Conservation (phyloP, 2,797 vertebrate genomes). For the Onychomys leucogaster region DNA sequence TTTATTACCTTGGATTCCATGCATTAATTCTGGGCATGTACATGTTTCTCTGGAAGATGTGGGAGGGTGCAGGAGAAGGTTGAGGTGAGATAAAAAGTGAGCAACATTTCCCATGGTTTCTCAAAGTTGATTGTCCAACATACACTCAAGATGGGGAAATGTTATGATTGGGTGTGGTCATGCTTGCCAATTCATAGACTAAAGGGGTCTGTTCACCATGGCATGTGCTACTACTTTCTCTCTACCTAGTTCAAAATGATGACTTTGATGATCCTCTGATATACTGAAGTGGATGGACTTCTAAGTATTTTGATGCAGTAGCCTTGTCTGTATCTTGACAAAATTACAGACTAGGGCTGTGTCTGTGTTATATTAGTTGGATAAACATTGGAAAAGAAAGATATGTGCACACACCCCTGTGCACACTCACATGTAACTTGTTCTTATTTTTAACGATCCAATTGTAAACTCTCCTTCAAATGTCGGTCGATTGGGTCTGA, state of each 20-base stretch:
- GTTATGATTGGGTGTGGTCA: neutral
- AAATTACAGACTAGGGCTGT: neutral
- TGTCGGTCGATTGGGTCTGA: neutral
- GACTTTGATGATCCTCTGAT: neutral
- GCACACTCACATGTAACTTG: neutral
- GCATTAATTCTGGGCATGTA: neutral
- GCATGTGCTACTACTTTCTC: neutral
- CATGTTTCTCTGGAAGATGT: constrained; percentile 42
- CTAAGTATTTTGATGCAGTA: neutral
- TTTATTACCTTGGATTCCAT: neutral
- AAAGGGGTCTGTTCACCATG: neutral
- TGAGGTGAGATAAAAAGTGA: neutral
- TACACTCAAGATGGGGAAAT: neutral
- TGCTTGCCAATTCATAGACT: neutral
- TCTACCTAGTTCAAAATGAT: neutral
- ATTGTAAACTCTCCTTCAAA: constrained; percentile 18
- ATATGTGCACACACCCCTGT: neutral
- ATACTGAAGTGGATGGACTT: neutral
- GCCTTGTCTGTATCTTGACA: neutral
- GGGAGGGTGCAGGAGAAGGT: neutral
- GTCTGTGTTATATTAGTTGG: neutral
- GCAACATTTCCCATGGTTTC: neutral
- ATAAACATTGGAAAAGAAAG: constrained; percentile 22
- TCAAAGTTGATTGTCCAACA: neutral
- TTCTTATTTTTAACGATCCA: neutral